These are phyloP conservation scores for Fulmarus glacialis DNA, from an alignment of 2,113 vertebrate species.

Conservation along the genomic window DNA sequence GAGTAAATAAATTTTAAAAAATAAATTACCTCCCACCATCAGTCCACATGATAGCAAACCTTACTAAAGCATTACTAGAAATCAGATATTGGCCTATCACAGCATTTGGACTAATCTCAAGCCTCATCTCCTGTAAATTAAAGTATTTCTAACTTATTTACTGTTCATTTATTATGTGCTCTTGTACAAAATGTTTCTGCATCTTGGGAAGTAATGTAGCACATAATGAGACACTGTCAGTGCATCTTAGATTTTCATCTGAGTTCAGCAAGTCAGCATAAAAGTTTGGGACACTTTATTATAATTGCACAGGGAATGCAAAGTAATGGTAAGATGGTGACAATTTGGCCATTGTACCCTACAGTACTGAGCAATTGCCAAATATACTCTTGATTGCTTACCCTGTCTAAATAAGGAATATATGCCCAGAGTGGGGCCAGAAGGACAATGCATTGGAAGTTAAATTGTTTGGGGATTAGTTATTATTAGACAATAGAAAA, in stretches of 20 bases:
- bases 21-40: not conserved
- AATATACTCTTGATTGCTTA: slow-evolving; percentile 32
- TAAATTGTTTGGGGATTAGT: not conserved
- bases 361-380: slow-evolving; percentile 23
- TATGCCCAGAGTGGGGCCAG: not conserved
- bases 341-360: slow-evolving; percentile 13
- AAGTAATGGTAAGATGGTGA: not conserved
- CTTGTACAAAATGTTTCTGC: not conserved
- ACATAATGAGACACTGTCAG: not conserved
- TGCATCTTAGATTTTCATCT: slow-evolving; percentile 5
- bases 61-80: slow-evolving; percentile 45
- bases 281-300: not conserved
- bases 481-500: not conserved
- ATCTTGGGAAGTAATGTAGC: slow-evolving; percentile 13
- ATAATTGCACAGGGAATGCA: slow-evolving; percentile 3
- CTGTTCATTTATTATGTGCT: not conserved
- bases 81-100: not conserved
- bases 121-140: not conserved
- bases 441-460: not conserved
- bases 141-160: slow-evolving; percentile 44
- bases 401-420: slow-evolving; percentile 28
- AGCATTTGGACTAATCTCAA: not conserved
- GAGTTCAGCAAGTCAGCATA: slow-evolving; percentile 52
- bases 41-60: not conserved
- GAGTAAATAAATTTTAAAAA: slow-evolving; percentile 63